These are phyloP conservation scores for Griposia aprilina DNA, from an alignment of 2,888 invertebrate species.

Conservation along the genomic window DNA sequence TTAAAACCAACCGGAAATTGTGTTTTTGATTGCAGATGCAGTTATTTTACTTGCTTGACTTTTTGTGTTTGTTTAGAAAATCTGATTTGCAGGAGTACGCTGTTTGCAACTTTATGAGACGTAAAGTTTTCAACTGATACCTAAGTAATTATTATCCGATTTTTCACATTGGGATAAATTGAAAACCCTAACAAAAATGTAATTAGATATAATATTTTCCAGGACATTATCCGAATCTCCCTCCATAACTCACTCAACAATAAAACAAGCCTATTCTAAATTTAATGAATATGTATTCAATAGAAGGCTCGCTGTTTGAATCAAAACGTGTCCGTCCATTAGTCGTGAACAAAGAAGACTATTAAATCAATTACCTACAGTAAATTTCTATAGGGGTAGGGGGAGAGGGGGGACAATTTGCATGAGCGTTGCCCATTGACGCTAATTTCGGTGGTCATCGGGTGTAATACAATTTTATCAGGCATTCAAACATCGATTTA, in stretches of 20 bases:
- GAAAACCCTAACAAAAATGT: neutral
- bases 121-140: neutral
- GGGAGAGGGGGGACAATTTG: slow-evolving; percentile 74
- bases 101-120: neutral
- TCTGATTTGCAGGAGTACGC: neutral
- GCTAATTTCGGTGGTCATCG: slow-evolving; percentile 83
- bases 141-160: neutral
- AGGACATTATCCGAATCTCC: slow-evolving; percentile 5
- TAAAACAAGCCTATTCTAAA: slow-evolving; percentile 53
- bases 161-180: neutral
- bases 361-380: slow-evolving; percentile 87
- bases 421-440: slow-evolving; percentile 81
- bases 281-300: slow-evolving; percentile 60
- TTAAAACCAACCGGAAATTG: slow-evolving; percentile 41
- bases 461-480: slow-evolving; percentile 84
- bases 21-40: slow-evolving; percentile 20
- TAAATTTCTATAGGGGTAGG: slow-evolving; percentile 75
- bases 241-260: slow-evolving; percentile 29
- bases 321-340: slow-evolving; percentile 66
- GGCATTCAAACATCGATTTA: slow-evolving; percentile 76
- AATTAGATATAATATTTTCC: neutral
- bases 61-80: neutral
- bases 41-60: neutral
- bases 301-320: slow-evolving; percentile 54
- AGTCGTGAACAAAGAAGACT: slow-evolving; percentile 79